A percentile compares a stretch with the other conserved stretches of the same genome.
These are phyloP conservation scores for Pseudopleuronectes americanus DNA, from an alignment of 2,797 vertebrate species.

Conservation along the genomic window DNA sequence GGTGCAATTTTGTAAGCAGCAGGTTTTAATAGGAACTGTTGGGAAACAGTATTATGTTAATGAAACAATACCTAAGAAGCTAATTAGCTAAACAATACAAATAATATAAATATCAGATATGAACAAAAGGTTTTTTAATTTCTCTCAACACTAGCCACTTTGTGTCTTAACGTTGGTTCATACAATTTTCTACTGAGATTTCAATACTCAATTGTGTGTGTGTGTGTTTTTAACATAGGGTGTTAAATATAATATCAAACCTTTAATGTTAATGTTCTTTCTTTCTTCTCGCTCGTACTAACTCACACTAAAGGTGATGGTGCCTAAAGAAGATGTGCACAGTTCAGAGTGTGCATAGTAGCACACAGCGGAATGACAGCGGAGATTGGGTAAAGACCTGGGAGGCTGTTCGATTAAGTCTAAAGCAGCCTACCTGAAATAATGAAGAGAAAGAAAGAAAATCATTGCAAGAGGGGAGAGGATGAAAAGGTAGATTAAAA, in stretches of 20 bases:
- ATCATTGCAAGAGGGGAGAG: too few species aligned
- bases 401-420: too few species aligned
- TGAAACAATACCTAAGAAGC: conserved; percentile 16
- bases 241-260: conserved; percentile 34
- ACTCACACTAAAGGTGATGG: too few species aligned
- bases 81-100: not conserved
- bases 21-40: not conserved
- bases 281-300: not conserved
- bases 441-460: too few species aligned
- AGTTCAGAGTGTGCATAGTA: too few species aligned
- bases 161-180: too few species aligned
- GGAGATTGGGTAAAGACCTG: too few species aligned
- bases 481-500: too few species aligned
- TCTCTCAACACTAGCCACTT: too few species aligned
- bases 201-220: conserved; percentile 2
- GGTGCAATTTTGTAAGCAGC: not conserved
- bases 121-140: not conserved
- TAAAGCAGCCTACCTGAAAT: too few species aligned
- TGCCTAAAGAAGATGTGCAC: too few species aligned
- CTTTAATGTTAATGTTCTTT: conserved; percentile 9
- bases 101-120: not conserved
- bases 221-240: conserved; percentile 11
- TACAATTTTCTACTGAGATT: not conserved
- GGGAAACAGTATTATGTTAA: conserved; percentile 2
- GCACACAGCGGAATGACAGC: too few species aligned